Percentiles rank a stretch among this genome's conserved stretches.
Evolutionary conservation across 2,888 invertebrate genomes (phyloP).

Genomic region (Athrips mouffetella): DNA sequence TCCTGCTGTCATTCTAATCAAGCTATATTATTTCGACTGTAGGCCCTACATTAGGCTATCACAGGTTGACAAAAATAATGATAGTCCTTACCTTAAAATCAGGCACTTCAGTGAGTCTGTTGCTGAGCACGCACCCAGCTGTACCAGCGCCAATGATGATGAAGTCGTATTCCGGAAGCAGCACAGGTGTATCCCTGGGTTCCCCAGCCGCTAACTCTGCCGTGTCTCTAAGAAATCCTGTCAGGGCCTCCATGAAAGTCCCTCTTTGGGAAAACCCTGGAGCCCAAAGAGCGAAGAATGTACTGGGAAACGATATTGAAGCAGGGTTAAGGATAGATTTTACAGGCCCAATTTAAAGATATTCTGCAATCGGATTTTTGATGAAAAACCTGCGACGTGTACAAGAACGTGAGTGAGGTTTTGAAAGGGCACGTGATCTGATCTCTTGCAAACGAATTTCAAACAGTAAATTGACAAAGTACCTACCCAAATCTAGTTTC

Average conservation of each 20-base stretch:
- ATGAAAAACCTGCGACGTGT: no score
- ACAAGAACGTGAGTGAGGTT: no score
- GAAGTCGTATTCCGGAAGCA: conserved; percentile 50
- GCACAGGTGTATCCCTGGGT: conserved; percentile 33
- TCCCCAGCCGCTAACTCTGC: conserved; percentile 35
- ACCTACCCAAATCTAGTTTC: no score
- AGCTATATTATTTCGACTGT: no score
- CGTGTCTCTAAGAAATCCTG: conserved; percentile 37
- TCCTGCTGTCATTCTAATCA: no score
- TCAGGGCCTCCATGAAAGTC: conserved; percentile 35
- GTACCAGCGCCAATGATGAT: conserved; percentile 62
- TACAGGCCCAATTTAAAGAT: no score
- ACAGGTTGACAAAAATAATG: background rate
- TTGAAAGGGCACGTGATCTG: no score
- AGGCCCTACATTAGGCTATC: background rate
- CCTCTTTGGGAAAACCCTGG: conserved; percentile 27
- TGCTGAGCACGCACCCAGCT: conserved; percentile 56
- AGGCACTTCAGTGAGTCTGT: conserved; percentile 56
- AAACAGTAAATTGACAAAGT: no score
- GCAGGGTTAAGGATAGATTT: no score
- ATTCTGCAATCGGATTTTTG: no score
- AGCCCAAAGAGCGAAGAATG: conserved; percentile 6
- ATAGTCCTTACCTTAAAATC: conserved; percentile 44
- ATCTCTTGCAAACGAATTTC: no score
- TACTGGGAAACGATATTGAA: background rate